A percentile compares a stretch with the other conserved stretches of the same genome.
Evolutionary conservation across 2,113 vertebrate genomes (phyloP).

Genomic region (Podocnemis expansa): DNA sequence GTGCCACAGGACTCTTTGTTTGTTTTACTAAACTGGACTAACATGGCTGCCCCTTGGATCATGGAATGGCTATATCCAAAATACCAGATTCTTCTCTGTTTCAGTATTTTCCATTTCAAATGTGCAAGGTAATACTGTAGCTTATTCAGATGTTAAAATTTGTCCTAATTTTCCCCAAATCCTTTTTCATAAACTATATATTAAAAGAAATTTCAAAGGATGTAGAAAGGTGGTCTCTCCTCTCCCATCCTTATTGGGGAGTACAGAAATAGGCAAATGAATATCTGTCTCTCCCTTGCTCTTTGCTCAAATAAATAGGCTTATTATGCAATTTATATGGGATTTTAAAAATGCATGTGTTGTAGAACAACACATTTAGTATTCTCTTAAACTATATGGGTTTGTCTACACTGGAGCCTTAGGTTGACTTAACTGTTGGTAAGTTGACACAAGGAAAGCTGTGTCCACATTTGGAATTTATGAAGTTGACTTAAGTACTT

Average conservation of each 20-base stretch:
- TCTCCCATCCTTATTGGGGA: background rate
- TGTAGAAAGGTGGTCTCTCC: background rate
- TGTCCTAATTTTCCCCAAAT: background rate
- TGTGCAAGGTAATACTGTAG: background rate
- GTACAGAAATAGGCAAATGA: background rate
- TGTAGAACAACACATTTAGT: too few relatives aligned
- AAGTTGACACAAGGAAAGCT: too few relatives aligned
- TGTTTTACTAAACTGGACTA: too few relatives aligned
- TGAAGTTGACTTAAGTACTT: too few relatives aligned
- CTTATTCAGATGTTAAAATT: background rate
- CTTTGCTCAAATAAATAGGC: background rate
- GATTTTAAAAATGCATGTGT: background rate
- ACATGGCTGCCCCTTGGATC: too few relatives aligned
- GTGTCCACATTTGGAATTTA: too few relatives aligned
- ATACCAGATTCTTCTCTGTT: background rate
- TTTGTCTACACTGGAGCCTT: too few relatives aligned
- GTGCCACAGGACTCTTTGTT: too few relatives aligned
- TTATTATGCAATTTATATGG: background rate
- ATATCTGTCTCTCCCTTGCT: background rate
- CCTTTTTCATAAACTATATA: background rate
- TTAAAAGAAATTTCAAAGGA: background rate
- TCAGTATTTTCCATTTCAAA: background rate
- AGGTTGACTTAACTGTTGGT: too few relatives aligned
- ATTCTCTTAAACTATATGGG: too few relatives aligned
- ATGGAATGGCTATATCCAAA: background rate